phyloP scores from a whole-genome alignment of 2,113 vertebrate genomes.

The Megalops atlanticus region DNA sequence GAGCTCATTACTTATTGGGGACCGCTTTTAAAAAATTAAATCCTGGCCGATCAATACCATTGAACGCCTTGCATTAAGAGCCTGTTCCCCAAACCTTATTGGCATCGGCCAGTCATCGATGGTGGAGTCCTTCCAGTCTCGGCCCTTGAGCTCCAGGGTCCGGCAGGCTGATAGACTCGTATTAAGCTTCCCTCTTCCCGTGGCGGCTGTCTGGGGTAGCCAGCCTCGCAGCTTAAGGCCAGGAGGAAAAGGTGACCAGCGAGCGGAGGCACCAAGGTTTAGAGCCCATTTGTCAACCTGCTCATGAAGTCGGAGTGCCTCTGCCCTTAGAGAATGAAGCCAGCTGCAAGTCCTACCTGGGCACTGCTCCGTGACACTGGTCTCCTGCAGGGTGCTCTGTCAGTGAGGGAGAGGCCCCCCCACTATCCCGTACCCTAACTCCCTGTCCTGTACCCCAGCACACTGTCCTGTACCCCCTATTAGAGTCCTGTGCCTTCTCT shows the following conservation, averaged over 20 bases:
- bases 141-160: background rate
- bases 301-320: background rate
- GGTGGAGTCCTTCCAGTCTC: conserved; percentile 28
- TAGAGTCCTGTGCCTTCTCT: no score
- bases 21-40: conserved; percentile 48
- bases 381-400: no score
- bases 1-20: conserved; percentile 45
- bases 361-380: no score
- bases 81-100: conserved; percentile 53
- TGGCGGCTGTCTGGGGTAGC: background rate
- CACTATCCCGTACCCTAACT: no score
- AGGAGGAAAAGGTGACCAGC: background rate
- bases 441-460: no score
- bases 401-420: no score
- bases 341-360: no score
- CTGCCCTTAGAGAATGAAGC: no score
- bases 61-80: conserved; percentile 52
- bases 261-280: background rate
- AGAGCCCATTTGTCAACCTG: background rate
- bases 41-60: conserved; percentile 52
- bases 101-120: conserved; percentile 50
- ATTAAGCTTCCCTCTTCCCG: background rate
- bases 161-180: conserved; percentile 1
- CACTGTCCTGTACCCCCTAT: no score
- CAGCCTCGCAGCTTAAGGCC: background rate